Base-by-base conservation (phyloP, 2,888 invertebrate species). In the Yponomeuta cagnagella region DNA sequence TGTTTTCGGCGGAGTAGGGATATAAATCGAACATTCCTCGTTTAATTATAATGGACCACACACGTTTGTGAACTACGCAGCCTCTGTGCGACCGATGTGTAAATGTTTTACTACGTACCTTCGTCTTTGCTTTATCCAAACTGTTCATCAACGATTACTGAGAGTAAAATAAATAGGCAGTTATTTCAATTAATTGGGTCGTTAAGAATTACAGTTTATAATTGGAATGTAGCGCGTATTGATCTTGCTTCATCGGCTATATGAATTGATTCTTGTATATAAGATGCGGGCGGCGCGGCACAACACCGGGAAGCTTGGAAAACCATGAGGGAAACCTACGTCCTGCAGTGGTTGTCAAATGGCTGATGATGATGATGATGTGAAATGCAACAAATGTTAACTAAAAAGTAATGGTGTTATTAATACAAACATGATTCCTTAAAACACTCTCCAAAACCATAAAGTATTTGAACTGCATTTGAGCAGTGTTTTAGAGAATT, bases 31-130 rank as follows among this genome's bases (percentile, higher is more conserved):
- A 15, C 15, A 58, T 58, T 58, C 52, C 52, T 6, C 52, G 15
- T 58, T 58, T 58, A 58, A 58, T 58, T 58, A 58, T 12, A 58
- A 58, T 58, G 52, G 52, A 58, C 52, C 52, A 58, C 52, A 58
- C 52, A 58, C 52, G 52, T 15, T 58, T 15, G 52, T 58, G 52
- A 58, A 58, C 52, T 58, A 58, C 52, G 52, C 8, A 58, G 15
- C 15, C 2, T 12, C 3, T 9, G 52, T 43, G 43, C 5, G 43
- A 43, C 43, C 43, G 9, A 43, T 43, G 43, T 43, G 1, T 58
- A 58, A 58, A 58, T 58, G 52, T 58, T 58, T 58, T 58, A 58
- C 52, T 58, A 15, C 52, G 52, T 58, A 58, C 15, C 15, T 12
- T 5, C 15, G 15, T 58, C 52, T 58, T 43, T 15, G 15, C 52